A percentile compares a stretch with the other conserved stretches of the same genome.
phyloP scores from a whole-genome alignment of 2,113 vertebrate genomes.

The Nesospiza acunhae region DNA sequence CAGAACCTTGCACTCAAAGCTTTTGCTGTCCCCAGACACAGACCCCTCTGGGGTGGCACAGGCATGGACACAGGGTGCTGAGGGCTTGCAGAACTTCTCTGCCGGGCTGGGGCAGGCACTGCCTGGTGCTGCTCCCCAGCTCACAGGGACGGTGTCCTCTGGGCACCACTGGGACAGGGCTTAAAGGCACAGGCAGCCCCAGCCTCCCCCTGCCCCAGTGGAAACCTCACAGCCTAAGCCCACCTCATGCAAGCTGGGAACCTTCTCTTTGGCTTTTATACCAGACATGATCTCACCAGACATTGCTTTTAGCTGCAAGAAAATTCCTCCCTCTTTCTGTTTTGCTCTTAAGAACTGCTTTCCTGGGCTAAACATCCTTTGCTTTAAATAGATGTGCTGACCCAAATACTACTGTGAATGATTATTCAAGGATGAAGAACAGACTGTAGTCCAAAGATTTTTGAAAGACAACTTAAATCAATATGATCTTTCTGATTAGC shows the following conservation, averaged over 20 bases:
- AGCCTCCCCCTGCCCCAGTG: background rate
- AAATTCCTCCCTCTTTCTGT: background rate
- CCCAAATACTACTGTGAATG: background rate
- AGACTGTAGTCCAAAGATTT: background rate
- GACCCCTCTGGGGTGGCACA: background rate
- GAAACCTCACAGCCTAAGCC: background rate
- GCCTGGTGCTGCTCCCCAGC: background rate
- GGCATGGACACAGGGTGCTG: background rate
- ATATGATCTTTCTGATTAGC: background rate
- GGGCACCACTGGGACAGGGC: background rate
- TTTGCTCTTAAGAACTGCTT: background rate
- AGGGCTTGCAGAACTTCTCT: background rate
- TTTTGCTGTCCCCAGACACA: background rate
- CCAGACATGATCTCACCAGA: background rate
- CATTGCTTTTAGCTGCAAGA: background rate
- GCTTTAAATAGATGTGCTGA: constrained; percentile 36
- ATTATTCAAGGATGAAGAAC: background rate
- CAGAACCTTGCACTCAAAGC: fast-evolving
- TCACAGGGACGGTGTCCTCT: background rate
- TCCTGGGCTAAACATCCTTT: background rate
- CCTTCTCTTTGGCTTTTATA: background rate
- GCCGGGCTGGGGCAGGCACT: fast-evolving
- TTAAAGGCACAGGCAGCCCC: background rate
- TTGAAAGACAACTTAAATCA: background rate
- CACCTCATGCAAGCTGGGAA: background rate